A percentile compares a stretch with the other conserved stretches of the same genome.
These are phyloP conservation scores for Sorex araneus DNA, from an alignment of 2,113 vertebrate genomes.

Conservation along the genomic window DNA sequence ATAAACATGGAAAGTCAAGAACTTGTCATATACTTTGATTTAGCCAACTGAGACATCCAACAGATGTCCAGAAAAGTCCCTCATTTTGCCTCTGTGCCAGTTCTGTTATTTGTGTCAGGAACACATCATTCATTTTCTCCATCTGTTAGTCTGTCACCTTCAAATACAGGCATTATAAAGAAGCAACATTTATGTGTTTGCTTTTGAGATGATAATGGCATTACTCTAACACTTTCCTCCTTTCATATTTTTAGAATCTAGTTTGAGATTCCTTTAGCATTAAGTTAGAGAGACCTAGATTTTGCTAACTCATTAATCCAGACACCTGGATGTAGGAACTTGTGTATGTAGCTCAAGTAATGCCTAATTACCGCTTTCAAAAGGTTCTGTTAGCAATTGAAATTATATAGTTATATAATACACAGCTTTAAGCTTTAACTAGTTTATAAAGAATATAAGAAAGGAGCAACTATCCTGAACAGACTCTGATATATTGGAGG, in stretches of 20 bases:
- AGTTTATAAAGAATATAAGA: neutral
- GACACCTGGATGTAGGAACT: neutral
- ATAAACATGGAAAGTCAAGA: slow-evolving; percentile 71
- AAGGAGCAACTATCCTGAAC: neutral
- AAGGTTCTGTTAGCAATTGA: neutral
- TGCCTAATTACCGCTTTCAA: neutral
- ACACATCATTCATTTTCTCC: slow-evolving; percentile 75
- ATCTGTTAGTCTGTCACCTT: slow-evolving; percentile 83
- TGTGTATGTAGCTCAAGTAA: neutral
- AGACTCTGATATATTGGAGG: no score
- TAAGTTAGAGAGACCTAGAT: slow-evolving; percentile 1
- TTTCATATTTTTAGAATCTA: slow-evolving; percentile 52
- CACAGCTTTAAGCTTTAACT: neutral
- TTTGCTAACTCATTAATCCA: slow-evolving; percentile 5
- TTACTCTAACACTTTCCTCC: slow-evolving; percentile 14
- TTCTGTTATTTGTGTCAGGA: slow-evolving; percentile 72
- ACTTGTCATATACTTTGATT: slow-evolving; percentile 57
- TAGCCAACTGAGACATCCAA: slow-evolving; percentile 69
- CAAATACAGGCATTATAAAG: slow-evolving; percentile 70
- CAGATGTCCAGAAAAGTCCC: slow-evolving; percentile 81
- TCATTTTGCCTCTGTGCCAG: slow-evolving; percentile 65
- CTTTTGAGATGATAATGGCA: slow-evolving; percentile 19
- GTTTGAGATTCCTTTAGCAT: slow-evolving; percentile 39
- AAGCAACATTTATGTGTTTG: slow-evolving; percentile 51
- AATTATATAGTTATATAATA: neutral